A percentile compares a stretch with the other conserved stretches of the same genome.
Conservation (phyloP, 2,797 vertebrate genomes). For the Eidolon dupreanum region DNA sequence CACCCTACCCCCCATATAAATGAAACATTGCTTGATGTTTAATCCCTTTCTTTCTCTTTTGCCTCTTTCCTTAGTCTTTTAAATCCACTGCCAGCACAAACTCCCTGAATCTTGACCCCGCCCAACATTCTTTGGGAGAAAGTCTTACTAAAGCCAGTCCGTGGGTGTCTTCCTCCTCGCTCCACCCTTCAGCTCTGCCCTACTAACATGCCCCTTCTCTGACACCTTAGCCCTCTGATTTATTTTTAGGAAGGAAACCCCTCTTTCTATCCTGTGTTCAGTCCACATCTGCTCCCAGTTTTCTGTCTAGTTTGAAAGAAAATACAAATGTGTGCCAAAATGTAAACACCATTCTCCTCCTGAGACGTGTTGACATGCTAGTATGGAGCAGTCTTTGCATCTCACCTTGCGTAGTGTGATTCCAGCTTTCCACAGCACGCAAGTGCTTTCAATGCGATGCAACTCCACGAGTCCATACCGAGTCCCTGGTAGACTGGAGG, state of each 20-base stretch:
- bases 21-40: neutral
- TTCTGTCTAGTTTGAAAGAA: neutral
- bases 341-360: neutral
- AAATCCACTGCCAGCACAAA: neutral
- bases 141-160: neutral
- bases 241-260: neutral
- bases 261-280: neutral
- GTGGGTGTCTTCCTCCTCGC: neutral
- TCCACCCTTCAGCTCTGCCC: neutral
- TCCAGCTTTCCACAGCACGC: accelerated
- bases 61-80: neutral
- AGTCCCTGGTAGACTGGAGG: accelerated
- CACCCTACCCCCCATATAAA: neutral
- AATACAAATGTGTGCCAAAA: neutral
- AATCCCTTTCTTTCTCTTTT: neutral
- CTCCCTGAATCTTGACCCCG: neutral
- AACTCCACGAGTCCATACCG: accelerated
- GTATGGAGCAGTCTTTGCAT: neutral
- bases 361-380: neutral
- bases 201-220: neutral
- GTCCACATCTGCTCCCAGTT: neutral
- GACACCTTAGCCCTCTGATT: neutral
- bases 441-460: accelerated
- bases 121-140: neutral
- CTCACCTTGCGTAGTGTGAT: accelerated